Conservation (phyloP, 2,113 vertebrate genomes). For the Camelus dromedarius region DNA sequence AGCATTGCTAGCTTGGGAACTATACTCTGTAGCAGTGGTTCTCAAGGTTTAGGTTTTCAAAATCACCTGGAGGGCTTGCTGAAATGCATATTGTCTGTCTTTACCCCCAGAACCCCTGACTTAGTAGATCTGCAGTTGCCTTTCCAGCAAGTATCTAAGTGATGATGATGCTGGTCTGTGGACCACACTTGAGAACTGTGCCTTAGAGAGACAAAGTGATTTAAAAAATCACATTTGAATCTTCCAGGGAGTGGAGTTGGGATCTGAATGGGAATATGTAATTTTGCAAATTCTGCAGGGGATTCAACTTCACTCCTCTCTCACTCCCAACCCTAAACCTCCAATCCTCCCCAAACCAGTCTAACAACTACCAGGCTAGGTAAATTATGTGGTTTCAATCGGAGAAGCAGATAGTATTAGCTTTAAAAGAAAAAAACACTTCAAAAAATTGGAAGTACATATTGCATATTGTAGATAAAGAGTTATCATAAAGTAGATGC, state of each 20-base stretch:
- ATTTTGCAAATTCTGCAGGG: not conserved
- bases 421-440: not conserved
- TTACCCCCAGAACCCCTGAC: not conserved
- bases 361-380: not conserved
- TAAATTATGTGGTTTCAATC: not conserved
- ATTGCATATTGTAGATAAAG: not conserved
- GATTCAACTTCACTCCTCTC: not conserved
- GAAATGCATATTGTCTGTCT: not conserved
- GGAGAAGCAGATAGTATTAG: not conserved
- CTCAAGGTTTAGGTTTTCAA: not conserved
- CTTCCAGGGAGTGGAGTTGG: not conserved
- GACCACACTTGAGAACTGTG: not conserved
- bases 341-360: not conserved
- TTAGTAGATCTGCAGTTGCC: not conserved
- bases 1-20: not conserved
- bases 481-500: not conserved
- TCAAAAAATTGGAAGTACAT: not conserved
- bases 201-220: not conserved
- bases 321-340: not conserved
- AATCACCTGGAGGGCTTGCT: fast-evolving
- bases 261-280: not conserved
- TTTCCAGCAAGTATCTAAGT: not conserved
- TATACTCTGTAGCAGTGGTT: too few relatives aligned
- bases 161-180: not conserved
- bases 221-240: not conserved